Percentiles rank a stretch among this genome's conserved stretches.
Conservation (phyloP, 2,888 invertebrate species). For the Thereva nobilitata region DNA sequence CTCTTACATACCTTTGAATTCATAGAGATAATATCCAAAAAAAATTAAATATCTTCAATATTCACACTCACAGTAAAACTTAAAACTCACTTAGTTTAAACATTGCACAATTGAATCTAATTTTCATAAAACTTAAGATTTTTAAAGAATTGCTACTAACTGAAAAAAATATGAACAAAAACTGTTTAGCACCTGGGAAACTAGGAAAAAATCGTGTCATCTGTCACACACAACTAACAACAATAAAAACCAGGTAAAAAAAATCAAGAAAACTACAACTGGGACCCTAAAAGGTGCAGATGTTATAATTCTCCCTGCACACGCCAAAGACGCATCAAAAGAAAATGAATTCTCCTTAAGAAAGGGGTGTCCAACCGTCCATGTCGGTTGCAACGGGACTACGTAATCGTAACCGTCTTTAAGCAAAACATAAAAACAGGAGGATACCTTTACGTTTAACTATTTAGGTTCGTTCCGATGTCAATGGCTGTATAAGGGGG, state of each 20-base stretch:
- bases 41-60: no score
- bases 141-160: background rate
- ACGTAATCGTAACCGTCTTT: background rate
- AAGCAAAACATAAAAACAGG: background rate
- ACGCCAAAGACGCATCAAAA: background rate
- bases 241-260: background rate
- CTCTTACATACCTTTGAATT: no score
- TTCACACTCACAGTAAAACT: no score
- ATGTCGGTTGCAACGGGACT: background rate
- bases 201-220: background rate
- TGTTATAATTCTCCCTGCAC: slow-evolving; percentile 7
- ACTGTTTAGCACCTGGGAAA: background rate
- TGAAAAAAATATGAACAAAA: background rate
- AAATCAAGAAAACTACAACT: background rate
- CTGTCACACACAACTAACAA: slow-evolving; percentile 1
- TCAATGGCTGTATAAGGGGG: no score
- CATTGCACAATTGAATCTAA: no score
- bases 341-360: background rate
- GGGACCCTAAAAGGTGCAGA: background rate
- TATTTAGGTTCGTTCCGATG: no score
- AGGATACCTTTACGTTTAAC: background rate
- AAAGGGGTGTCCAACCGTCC: slow-evolving; percentile 15
- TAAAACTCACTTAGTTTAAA: no score
- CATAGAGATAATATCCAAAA: no score
- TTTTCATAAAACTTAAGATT: no score